Base-by-base conservation (phyloP, 1,140 invertebrate genomes). In the Lordiphosa collinella region DNA sequence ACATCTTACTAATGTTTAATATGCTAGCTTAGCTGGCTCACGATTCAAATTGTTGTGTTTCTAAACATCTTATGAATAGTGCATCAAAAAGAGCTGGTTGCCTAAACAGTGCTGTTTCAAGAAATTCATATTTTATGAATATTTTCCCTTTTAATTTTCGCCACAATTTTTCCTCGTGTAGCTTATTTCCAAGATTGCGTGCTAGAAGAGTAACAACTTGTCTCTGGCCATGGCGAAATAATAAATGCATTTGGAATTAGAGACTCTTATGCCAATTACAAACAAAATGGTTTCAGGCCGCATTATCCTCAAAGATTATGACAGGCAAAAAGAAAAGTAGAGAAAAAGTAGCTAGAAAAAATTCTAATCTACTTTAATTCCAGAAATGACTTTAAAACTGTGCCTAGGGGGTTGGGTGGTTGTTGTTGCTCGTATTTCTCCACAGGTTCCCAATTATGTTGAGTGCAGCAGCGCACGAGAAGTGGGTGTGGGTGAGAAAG, bases 231-330 rank as follows among this genome's bases (percentile, higher is more conserved):
- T 82, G 72, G 76, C 78, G 76, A 82, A 80, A 80, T 82, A 84
- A 84, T 84, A 84, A 84, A 84, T 84, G 78, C 72, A 70, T 78
- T 84, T 63, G 68, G 72, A 65, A 84, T 84, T 84, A 84, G 79
- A 84, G 78, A 82, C 76, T 80, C 78, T 84, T 84, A 84, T 66
- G 73, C 72, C 79, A 84, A 84, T 84, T 84, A 84, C 78, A 84
- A 66, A 69, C 78, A 84, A 84, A 84, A 84, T 84, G 78, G 64
- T 84, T 84, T 84, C 79, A 84, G 68, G 72, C 78, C 57, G 79
- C 64, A 84, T 84, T 84, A 84, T 84, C 78, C 78, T 85, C 72
- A 73, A 84, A 82, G 63, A 67, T 84, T 84, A 84, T 84, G 78
- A 84, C 78, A 84, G 64, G 34, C 36, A 11, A 25, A 44, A 60